These are phyloP conservation scores for Oenanthe oenanthe DNA, from an alignment of 2,113 vertebrate species.

Conservation along the genomic window DNA sequence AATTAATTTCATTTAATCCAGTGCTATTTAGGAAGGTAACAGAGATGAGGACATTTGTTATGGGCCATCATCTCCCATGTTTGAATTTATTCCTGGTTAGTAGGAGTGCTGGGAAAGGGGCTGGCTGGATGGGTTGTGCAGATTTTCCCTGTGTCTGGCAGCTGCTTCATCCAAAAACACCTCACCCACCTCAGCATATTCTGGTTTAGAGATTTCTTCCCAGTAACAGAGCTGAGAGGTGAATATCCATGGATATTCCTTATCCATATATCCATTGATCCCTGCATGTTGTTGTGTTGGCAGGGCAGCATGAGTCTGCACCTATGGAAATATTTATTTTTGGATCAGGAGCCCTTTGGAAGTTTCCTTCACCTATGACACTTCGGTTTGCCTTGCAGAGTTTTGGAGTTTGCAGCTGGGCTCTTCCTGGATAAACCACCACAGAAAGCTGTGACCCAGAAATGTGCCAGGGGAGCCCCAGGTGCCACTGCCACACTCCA, in stretches of 20 bases:
- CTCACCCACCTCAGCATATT: background rate
- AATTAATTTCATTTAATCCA: conserved; percentile 48
- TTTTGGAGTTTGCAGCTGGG: background rate
- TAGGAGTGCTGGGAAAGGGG: background rate
- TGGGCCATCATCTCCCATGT: background rate
- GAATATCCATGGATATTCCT: background rate
- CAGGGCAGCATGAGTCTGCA: background rate
- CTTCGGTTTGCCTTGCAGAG: background rate
- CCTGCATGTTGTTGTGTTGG: background rate
- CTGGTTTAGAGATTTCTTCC: background rate
- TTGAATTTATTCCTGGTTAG: background rate
- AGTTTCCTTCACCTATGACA: background rate
- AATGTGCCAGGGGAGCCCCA: rapidly evolving
- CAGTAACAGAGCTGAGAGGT: background rate
- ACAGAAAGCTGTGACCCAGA: background rate
- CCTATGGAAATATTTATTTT: background rate
- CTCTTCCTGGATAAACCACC: background rate
- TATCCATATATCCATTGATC: background rate
- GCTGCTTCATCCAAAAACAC: background rate
- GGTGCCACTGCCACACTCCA: background rate
- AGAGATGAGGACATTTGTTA: conserved; percentile 44
- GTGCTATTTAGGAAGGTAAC: conserved; percentile 33
- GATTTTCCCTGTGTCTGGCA: background rate
- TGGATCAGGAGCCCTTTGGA: background rate
- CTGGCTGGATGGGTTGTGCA: background rate